Percentiles rank a stretch among this genome's conserved stretches.
Evolutionary conservation across 2,888 invertebrate species (phyloP).

Genomic region (Stenodera caucasica): DNA sequence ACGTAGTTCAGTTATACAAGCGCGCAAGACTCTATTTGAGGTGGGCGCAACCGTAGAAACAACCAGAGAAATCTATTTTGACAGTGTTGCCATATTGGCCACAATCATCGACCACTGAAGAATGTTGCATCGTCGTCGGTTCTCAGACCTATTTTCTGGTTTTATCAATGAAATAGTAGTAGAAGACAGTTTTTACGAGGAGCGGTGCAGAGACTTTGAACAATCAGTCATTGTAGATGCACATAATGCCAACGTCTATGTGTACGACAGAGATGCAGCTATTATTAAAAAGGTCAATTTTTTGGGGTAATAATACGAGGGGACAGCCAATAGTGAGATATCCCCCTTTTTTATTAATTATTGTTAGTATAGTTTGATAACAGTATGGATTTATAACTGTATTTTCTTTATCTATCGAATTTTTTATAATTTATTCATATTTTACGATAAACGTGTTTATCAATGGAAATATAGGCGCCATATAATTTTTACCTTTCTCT

Average conservation of each 20-base stretch:
- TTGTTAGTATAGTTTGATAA: too few species aligned
- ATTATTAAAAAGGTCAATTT: not conserved
- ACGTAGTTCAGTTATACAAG: not conserved
- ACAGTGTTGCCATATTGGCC: not conserved
- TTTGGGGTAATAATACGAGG: too few species aligned
- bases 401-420: not conserved
- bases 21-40: not conserved
- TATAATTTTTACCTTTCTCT: not conserved
- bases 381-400: too few species aligned
- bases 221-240: conserved; percentile 5
- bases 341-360: too few species aligned
- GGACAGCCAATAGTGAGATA: too few species aligned
- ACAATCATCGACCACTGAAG: not conserved
- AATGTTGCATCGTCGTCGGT: not conserved
- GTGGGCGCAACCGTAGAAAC: not conserved
- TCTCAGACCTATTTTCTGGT: conserved; percentile 4
- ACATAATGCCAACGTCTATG: not conserved
- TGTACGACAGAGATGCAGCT: not conserved
- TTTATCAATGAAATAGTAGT: conserved; percentile 7
- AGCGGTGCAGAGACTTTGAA: not conserved
- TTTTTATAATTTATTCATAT: not conserved
- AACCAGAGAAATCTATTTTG: not conserved
- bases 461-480: not conserved
- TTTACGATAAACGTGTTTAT: not conserved
- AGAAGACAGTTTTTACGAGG: not conserved